These are phyloP conservation scores for Arion vulgaris DNA, from an alignment of 1,140 invertebrate species.

Conservation along the genomic window DNA sequence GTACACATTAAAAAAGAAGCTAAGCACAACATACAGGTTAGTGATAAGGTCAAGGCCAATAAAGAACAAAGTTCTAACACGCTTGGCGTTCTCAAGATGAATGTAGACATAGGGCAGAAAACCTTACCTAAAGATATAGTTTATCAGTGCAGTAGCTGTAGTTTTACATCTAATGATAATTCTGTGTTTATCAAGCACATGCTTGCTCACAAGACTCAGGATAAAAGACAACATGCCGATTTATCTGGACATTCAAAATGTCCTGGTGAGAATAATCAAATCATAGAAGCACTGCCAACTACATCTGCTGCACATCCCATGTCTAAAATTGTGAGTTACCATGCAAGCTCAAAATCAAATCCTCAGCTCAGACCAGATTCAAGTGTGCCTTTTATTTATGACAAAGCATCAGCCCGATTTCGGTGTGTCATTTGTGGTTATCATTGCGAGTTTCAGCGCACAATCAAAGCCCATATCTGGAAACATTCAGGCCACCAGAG, in stretches of 20 bases:
- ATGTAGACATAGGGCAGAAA: conserved; percentile 34
- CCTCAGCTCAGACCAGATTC: background rate
- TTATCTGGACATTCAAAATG: background rate
- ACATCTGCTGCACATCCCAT: background rate
- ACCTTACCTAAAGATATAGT: conserved; percentile 43
- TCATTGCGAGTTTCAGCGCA: conserved; percentile 69
- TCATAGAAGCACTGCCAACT: background rate
- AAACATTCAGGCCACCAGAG: conserved; percentile 71
- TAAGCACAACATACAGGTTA: background rate
- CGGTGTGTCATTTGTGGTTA: conserved; percentile 70
- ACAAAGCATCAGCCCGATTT: conserved; percentile 57
- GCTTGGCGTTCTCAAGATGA: conserved; percentile 36
- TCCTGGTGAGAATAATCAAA: background rate
- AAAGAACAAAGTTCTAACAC: background rate
- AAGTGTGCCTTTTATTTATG: conserved; percentile 61
- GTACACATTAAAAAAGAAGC: conserved; percentile 46
- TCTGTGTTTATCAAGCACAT: conserved; percentile 63
- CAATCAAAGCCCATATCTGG: conserved; percentile 73
- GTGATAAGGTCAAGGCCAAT: background rate
- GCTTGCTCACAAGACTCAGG: conserved; percentile 53
- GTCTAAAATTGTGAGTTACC: background rate
- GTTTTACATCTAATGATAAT: conserved; percentile 55
- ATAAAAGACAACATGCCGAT: conserved; percentile 18
- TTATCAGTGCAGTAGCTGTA: conserved; percentile 64
- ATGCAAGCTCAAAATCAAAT: background rate